Base-by-base conservation (phyloP, 1,140 invertebrate species). In the Pygmarrhopalites habei region DNA sequence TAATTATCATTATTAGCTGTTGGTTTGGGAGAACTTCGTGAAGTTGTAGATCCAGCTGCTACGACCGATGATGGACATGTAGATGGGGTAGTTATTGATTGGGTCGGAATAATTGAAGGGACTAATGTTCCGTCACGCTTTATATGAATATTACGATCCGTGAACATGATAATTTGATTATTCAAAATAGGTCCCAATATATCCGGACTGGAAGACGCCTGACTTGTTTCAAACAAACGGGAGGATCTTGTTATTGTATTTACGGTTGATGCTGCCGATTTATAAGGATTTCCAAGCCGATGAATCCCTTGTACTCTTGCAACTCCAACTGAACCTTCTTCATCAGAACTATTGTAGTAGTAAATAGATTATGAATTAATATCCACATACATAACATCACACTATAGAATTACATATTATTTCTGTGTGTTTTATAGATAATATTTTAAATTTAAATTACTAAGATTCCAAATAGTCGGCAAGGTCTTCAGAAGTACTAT, bases 311-410 rank as follows among this genome's bases (percentile, higher is more conserved):
- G 57, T 30, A 35, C 26, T 51, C 39, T 25, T 19, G 74, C 67
- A 43, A 67, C 65, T n/a, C 60, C 74, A 69, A 72, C 74, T 44
- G 73, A 73, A 47, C 67, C 69, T 10, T 70, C 68, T 21, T 68
- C 67, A 58, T 72, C 74, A 65, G 65, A 66, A 49, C 71, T 69
- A 35, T 23, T 70, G 41, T 32, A 55, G n/a, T n/a, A n/a, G n/a
- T n/a, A 32, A 61, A 60, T 21, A 43, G 14, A 15, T 0, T 19
- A 25, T 10, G 65, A 73, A 74, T 51, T n/a, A n/a, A n/a, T n/a
- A n/a, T n/a, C n/a, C n/a, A n/a, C n/a, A n/a, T n/a, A n/a, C n/a
- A n/a, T n/a, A n/a, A n/a, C n/a, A n/a, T n/a, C n/a, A n/a, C n/a
- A n/a, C n/a, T n/a, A n/a, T n/a, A n/a, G n/a, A n/a, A n/a, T n/a